Base-by-base conservation (phyloP, 2,888 invertebrate genomes). In the Drosophila nr. fundita region DNA sequence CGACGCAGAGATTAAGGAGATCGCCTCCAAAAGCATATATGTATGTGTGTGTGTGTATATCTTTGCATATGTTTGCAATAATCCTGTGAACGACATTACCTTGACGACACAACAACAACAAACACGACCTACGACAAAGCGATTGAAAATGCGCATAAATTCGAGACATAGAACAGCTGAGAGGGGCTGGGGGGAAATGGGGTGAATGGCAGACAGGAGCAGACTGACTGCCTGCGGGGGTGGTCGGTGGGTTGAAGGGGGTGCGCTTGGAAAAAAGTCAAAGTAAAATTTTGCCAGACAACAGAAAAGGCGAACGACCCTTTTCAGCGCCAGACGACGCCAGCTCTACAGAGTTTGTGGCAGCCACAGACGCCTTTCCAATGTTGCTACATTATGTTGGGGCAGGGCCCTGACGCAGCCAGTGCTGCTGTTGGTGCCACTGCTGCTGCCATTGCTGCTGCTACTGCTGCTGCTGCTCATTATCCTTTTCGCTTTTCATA, bases 401-500 rank as follows among this genome's bases (percentile, higher is more conserved):
- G 87, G 87, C 85, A 85, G 83, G 84, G 83, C 82, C 68, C 84
- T 58, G 40, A 82, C 60, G 59, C 74, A 64, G 66, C 21, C 59
- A 45, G 50, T 54, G 66, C 76, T 63, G 74, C 76, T 18, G 40
- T n/a, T 42, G 64, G 30, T 59, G 67, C 54, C 10, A 36, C 55
- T 68, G 40, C 59, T 68, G 63, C 38, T 48, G 52, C 15, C 13
- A 48, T 42, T 73, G 65, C 58, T 73, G 65, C 58, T 30, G 48
- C 48, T 30, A 68, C 52, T 59, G 55, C 58, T 59, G 58, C 49
- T 58, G 77, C 86, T 76, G 87, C 84, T 81, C 83, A 80, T 87
- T 90, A 90, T 91, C 90, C 91, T 91, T 91, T 91, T 91, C 91
- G 91, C 91, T 91, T 91, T 91, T 91, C 90, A 87, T 90, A 86